phyloP scores from a whole-genome alignment of 2,888 invertebrate species.

The Parthenolecanium corni region DNA sequence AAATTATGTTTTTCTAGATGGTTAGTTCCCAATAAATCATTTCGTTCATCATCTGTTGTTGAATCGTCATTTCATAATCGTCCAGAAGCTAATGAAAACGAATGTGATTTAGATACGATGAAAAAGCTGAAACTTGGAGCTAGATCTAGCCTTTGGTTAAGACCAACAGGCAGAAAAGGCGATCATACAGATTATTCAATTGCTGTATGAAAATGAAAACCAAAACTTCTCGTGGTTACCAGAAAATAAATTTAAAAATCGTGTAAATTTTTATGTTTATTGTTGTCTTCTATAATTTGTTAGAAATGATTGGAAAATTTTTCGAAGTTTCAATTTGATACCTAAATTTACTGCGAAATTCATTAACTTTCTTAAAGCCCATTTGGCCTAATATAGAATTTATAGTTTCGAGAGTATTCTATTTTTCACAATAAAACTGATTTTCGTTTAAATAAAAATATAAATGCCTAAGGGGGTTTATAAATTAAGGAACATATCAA shows the following conservation, averaged over 20 bases:
- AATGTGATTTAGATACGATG: constrained; percentile 61
- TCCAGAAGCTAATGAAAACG: constrained; percentile 51
- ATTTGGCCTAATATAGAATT: no score
- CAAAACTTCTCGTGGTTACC: constrained; percentile 15
- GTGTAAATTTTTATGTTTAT: no score
- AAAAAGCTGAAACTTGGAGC: constrained; percentile 60
- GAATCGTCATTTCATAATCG: constrained; percentile 36
- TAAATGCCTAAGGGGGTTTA: no score
- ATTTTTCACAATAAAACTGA: no score
- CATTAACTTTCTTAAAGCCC: no score
- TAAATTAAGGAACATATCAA: no score
- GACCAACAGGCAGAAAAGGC: constrained; percentile 38
- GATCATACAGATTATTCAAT: constrained; percentile 62
- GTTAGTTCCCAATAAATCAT: constrained; percentile 40
- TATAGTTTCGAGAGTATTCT: no score
- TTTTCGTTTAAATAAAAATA: no score
- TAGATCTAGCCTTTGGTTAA: constrained; percentile 57
- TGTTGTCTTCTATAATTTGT: no score
- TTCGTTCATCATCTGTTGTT: constrained; percentile 36
- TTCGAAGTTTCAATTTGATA: no score
- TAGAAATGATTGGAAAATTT: no score
- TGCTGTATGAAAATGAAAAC: constrained; percentile 57
- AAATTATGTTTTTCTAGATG: constrained; percentile 39
- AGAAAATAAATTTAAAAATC: background rate
- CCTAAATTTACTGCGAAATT: no score